These are phyloP conservation scores for Eulemur rufifrons DNA, from an alignment of 2,113 vertebrate genomes.

Conservation along the genomic window DNA sequence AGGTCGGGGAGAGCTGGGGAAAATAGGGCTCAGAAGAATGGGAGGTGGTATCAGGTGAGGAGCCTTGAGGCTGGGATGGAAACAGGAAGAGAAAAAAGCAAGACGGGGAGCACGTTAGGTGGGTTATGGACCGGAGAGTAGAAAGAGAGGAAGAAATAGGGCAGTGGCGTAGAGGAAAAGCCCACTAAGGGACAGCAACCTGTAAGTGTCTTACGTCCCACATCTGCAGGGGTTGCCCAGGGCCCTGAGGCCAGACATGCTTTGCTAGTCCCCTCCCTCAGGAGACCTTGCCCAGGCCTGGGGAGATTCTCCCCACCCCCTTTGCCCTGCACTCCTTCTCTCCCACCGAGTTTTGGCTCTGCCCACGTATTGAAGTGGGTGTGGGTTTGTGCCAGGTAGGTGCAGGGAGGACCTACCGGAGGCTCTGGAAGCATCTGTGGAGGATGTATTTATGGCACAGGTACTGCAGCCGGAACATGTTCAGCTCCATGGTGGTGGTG, in stretches of 20 bases:
- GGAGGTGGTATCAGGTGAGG: background rate
- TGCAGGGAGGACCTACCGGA: conserved; percentile 65
- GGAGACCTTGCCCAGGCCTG: background rate
- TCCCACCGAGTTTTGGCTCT: background rate
- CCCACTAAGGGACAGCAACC: background rate
- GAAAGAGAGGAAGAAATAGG: background rate
- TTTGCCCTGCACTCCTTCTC: background rate
- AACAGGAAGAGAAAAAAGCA: background rate
- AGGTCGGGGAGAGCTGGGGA: background rate
- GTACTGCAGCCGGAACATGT: conserved; percentile 16
- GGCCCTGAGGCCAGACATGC: background rate
- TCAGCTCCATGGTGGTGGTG: conserved; percentile 40
- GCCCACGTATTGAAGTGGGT: background rate
- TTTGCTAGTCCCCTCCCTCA: background rate
- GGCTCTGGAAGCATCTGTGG: conserved; percentile 56
- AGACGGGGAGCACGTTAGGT: background rate
- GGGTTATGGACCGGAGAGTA: background rate
- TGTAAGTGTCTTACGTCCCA: background rate
- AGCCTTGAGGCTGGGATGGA: background rate
- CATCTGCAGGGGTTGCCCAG: background rate
- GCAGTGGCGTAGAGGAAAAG: background rate
- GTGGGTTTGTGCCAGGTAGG: background rate
- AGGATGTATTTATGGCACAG: conserved; percentile 75
- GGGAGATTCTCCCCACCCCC: background rate
- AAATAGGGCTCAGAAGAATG: background rate